Conservation (phyloP, 2,888 invertebrate species). For the Matsumyia berberina region DNA sequence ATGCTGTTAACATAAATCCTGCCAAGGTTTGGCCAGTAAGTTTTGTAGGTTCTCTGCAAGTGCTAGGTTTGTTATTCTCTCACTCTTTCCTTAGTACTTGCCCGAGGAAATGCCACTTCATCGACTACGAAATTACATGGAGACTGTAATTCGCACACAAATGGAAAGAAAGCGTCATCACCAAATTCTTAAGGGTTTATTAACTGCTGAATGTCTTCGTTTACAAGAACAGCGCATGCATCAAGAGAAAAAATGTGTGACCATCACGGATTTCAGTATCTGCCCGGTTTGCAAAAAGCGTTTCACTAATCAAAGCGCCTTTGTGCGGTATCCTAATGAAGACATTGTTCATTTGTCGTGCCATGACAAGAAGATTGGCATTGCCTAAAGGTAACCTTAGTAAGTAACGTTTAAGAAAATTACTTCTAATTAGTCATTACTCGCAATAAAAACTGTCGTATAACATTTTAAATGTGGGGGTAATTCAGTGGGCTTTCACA, state of each 20-base stretch:
- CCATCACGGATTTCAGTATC: conserved; percentile 93
- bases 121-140: conserved; percentile 91
- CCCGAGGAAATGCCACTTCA: conserved; percentile 92
- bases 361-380: conserved; percentile 84
- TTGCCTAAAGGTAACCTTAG: not conserved
- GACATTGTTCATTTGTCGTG: conserved; percentile 97
- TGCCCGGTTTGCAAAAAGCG: conserved; percentile 97
- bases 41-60: not conserved
- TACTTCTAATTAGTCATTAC: not conserved
- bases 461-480: no score
- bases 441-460: conserved; percentile 7
- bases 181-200: conserved; percentile 92
- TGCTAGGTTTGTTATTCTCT: conserved; percentile 2
- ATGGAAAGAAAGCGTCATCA: conserved; percentile 90
- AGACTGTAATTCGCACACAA: conserved; percentile 90
- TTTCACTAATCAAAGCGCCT: conserved; percentile 96
- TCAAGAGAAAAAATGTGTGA: conserved; percentile 92
- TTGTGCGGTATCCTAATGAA: conserved; percentile 95
- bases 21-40: conserved; percentile 86
- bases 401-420: not conserved
- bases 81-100: conserved; percentile 86
- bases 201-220: conserved; percentile 94
- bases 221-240: conserved; percentile 91
- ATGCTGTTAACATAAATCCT: conserved; percentile 94
- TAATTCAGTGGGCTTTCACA: no score